A percentile compares a stretch with the other conserved stretches of the same genome.
Evolutionary conservation across 2,113 vertebrate species (phyloP).

Genomic region (Acinonyx jubatus): DNA sequence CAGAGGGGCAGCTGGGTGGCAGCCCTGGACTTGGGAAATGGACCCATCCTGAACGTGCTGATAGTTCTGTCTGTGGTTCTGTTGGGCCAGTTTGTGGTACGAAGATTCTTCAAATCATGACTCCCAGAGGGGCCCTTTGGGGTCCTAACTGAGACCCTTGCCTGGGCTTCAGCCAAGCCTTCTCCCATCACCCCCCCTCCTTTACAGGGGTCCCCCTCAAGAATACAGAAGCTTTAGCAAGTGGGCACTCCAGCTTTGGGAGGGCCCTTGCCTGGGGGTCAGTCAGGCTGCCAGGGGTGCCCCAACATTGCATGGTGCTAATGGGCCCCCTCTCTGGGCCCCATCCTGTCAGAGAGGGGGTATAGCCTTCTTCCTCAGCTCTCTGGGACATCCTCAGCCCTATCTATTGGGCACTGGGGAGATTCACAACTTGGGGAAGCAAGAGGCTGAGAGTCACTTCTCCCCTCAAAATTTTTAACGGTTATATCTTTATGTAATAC

Average conservation of each 20-base stretch:
- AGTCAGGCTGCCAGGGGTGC: not conserved
- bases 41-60: conserved; percentile 80
- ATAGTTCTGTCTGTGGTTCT: conserved; percentile 77
- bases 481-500: conserved; percentile 61
- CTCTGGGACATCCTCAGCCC: not conserved
- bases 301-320: conserved; percentile 69
- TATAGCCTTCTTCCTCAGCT: not conserved
- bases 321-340: not conserved
- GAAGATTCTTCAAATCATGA: conserved; percentile 84
- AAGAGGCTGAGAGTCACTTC: not conserved
- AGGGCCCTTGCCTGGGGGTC: not conserved
- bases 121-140: not conserved
- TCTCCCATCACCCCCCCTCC: not conserved
- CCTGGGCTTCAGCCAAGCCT: not conserved
- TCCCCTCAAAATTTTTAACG: not conserved
- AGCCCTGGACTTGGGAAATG: conserved; percentile 81
- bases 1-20: conserved; percentile 89
- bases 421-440: not conserved
- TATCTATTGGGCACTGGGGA: not conserved
- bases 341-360: not conserved
- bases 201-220: not conserved
- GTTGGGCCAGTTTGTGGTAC: conserved; percentile 83
- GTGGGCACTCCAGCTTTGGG: not conserved
- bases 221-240: conserved; percentile 57
- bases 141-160: conserved; percentile 34